Conservation (phyloP, 2,113 vertebrate genomes). For the Tetraodon nigroviridis region DNA sequence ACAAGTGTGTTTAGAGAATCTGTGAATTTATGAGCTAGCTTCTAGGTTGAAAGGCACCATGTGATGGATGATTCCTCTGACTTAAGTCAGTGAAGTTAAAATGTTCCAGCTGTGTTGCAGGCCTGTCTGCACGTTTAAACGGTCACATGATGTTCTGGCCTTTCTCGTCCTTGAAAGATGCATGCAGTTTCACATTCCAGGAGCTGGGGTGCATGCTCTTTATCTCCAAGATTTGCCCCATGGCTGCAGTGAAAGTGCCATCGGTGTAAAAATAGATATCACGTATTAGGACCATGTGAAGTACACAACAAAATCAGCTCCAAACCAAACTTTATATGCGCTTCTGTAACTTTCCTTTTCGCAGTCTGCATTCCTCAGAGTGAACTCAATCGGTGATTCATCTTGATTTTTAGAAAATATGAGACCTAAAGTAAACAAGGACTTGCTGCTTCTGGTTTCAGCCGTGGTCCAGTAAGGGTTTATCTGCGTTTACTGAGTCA, state of each 20-base stretch:
- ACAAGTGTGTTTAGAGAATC: no score
- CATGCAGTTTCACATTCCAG: not conserved
- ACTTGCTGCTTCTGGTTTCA: constrained; percentile 20
- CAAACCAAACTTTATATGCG: no score
- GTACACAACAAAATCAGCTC: no score
- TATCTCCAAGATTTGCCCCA: no score
- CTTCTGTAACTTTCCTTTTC: no score
- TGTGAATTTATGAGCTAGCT: not conserved
- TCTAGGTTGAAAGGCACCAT: not conserved
- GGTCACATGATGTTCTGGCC: not conserved
- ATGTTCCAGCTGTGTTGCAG: constrained; percentile 9
- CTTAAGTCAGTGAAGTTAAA: not conserved
- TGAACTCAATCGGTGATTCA: not conserved
- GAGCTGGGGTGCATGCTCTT: no score
- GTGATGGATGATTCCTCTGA: not conserved
- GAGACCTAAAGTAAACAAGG: not conserved
- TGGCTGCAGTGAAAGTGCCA: no score
- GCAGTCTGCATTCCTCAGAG: no score
- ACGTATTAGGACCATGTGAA: no score
- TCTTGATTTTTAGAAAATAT: constrained; percentile 1
- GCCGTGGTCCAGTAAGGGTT: constrained; percentile 30
- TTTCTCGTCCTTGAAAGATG: not conserved
- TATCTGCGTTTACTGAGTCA: constrained; percentile 5
- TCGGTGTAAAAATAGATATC: no score
- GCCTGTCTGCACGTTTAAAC: not conserved